phyloP scores from a whole-genome alignment of 2,888 invertebrate genomes.

The Heliconius ismenius region DNA sequence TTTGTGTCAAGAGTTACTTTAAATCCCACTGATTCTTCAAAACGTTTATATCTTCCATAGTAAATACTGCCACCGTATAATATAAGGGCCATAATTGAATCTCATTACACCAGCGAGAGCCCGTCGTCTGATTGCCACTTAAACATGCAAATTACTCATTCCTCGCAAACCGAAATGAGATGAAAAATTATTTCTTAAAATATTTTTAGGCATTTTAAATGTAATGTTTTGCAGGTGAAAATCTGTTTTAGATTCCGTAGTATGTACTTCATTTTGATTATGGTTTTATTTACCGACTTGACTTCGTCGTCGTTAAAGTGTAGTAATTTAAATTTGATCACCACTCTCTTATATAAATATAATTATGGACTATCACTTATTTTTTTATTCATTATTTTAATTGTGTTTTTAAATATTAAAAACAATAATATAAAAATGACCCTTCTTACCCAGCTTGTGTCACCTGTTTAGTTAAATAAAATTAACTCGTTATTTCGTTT shows the following conservation, averaged over 20 bases:
- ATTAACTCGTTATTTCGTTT: too few species aligned
- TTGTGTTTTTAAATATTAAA: too few species aligned
- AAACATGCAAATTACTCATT: constrained; percentile 54
- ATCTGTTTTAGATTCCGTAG: constrained; percentile 1
- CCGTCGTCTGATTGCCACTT: constrained; percentile 51
- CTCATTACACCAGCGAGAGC: constrained; percentile 41
- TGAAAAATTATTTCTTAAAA: constrained; percentile 31
- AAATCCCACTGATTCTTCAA: neutral
- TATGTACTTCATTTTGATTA: neutral
- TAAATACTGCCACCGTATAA: constrained; percentile 3
- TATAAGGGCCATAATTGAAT: constrained; percentile 37
- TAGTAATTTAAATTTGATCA: too few species aligned
- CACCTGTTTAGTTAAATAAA: too few species aligned
- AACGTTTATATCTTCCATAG: neutral
- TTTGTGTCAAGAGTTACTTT: neutral
- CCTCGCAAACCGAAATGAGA: constrained; percentile 41
- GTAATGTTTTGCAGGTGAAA: neutral
- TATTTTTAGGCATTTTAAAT: constrained; percentile 15
- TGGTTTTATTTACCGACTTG: neutral
- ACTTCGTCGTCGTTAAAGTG: too few species aligned
- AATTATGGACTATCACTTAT: too few species aligned
- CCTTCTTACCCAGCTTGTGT: too few species aligned
- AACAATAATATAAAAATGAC: too few species aligned
- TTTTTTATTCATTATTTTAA: too few species aligned
- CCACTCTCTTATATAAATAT: too few species aligned